Evolutionary conservation across 2,113 vertebrate species (phyloP), one percentile per base, ranked within the genome.

Genomic region (Pholis gunnellus): DNA sequence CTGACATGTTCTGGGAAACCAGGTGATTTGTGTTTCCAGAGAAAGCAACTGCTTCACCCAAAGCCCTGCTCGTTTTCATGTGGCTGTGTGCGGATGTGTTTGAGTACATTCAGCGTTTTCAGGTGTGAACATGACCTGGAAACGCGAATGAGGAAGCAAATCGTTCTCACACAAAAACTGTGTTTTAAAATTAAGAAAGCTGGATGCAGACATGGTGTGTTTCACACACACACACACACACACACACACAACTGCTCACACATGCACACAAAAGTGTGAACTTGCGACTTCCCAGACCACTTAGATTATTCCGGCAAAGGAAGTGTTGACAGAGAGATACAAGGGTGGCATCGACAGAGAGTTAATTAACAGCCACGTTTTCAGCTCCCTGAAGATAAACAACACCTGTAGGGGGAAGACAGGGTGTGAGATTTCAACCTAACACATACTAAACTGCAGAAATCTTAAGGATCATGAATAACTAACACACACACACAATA

Each of bases 251-350:
- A 31, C 48, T 56, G 59, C 57, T 50, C 75, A 48, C 77, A 79
- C 76, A 42, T 13, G 9, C 25, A 72, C 11, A 20, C 56, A 22
- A 9, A 85, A 7, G 87, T 91, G 91, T 84, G 74, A 94, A 92
- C 86, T 56, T 54, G 87, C 5, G 34, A 91, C 87, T 91, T 93
- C 92, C 90, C 89, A 84, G 69, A 90, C 73, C 82, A 38, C 87
- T 91, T 91, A 91, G 87, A 91, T 87, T 88, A 69, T 88, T 75
- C 77, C 66, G 72, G 85, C 78, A 88, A 88, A 92, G 88, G 90
- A 93, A 88, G 91, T 89, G 93, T 89, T 92, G 92, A 94, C 93
- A 88, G 84, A 59, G 25, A 80, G 86, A 85, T 84, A 72, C 78
- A 52, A 81, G 80, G 63, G 79, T 57, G 64, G 79, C 36, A 90